A percentile compares a stretch with the other conserved stretches of the same genome.
These are phyloP conservation scores for Drosophila silvestris DNA, from an alignment of 2,888 invertebrate genomes.

Conservation along the genomic window DNA sequence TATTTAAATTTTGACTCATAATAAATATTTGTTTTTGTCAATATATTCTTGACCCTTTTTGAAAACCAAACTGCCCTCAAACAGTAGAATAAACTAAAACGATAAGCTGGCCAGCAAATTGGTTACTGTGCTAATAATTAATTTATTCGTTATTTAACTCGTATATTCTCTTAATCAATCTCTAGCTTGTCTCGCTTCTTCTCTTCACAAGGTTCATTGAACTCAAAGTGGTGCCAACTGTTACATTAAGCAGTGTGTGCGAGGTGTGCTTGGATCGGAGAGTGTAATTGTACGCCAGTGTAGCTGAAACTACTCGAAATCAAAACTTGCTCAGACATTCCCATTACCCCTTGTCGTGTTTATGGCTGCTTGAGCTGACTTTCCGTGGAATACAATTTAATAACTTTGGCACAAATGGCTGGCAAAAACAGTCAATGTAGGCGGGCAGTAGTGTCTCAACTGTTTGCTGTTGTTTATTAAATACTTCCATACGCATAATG, in stretches of 20 bases:
- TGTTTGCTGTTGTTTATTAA: conserved; percentile 64
- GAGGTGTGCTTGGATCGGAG: background rate
- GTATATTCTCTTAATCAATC: conserved; percentile 13
- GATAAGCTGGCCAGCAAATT: background rate
- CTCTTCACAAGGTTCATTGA: conserved; percentile 14
- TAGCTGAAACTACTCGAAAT: conserved; percentile 12
- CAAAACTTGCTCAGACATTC: conserved; percentile 1
- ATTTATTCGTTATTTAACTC: background rate
- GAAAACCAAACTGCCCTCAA: background rate
- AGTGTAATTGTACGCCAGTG: conserved; percentile 22
- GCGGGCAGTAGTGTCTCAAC: conserved; percentile 24
- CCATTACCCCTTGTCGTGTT: conserved; percentile 3
- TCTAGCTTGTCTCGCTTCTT: background rate
- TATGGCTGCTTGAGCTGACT: conserved; percentile 43
- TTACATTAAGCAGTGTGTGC: background rate
- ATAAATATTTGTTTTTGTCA: background rate
- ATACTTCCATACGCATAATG: conserved; percentile 47
- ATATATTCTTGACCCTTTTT: background rate
- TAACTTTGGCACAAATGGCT: conserved; percentile 69
- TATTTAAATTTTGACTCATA: background rate
- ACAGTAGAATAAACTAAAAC: background rate
- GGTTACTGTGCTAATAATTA: background rate
- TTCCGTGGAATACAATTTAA: conserved; percentile 51
- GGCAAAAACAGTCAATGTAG: conserved; percentile 36
- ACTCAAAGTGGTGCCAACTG: conserved; percentile 15